These are phyloP conservation scores for Premnoplex brunnescens DNA, from an alignment of 2,797 vertebrate genomes.

Conservation along the genomic window DNA sequence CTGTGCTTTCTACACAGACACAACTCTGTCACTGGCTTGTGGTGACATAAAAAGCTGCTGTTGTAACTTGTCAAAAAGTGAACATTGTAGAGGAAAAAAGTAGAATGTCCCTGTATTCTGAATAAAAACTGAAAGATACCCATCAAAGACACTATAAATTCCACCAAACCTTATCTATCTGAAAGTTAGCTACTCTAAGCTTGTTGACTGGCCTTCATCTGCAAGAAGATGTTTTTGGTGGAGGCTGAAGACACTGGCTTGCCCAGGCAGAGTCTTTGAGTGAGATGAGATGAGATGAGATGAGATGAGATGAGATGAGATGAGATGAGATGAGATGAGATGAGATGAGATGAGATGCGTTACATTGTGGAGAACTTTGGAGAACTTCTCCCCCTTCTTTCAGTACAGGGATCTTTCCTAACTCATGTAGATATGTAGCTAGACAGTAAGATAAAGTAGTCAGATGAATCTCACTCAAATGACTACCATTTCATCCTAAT, in stretches of 20 bases:
- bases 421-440: background rate
- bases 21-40: background rate
- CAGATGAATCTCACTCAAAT: background rate
- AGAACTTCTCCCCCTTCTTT: background rate
- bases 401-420: background rate
- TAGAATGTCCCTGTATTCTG: background rate
- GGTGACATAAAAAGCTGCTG: background rate
- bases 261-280: background rate
- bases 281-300: background rate
- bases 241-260: background rate
- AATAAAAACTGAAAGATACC: background rate
- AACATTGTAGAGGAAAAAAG: background rate
- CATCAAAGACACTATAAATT: background rate
- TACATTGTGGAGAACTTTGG: background rate
- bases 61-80: rapidly evolving
- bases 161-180: background rate
- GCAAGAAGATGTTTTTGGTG: background rate
- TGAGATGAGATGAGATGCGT: background rate
- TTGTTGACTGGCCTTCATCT: background rate
- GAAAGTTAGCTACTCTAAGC: background rate
- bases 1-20: background rate
- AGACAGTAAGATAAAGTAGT: background rate
- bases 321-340: too few relatives aligned
- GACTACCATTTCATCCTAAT: background rate
- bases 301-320: background rate